Base-by-base conservation (phyloP, 2,888 invertebrate species). In the Yponomeuta sedellus region DNA sequence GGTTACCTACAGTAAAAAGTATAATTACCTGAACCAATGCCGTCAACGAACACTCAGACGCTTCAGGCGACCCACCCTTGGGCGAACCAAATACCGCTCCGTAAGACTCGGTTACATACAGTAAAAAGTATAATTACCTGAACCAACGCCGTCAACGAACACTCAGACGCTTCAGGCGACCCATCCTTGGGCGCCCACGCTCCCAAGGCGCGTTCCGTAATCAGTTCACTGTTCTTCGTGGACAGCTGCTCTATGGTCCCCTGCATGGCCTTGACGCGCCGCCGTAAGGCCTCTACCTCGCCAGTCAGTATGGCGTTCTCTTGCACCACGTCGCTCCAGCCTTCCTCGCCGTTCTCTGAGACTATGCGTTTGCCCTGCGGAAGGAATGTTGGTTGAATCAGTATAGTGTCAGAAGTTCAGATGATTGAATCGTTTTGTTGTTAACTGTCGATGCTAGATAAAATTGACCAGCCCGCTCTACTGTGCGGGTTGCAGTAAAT, bases 261-360 rank as follows among this genome's bases (percentile, higher is more conserved):
- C 79, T 98, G 98, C 93, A 99, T 94, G 2, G 98, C 97, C 88
- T 99, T 99, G 1, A 99, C 94, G 65, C 99, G 91, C 12, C 96
- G 96, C 61, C 97, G 92, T 52, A 99, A 90, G 70, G 97, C 96
- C 76, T 96, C 96, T 69, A 97, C 95, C 83, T 99, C 99, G 65
- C 95, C 94, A 73, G 96, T 95, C 1, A 99, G 92, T 94, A 99
- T 96, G 28, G 95, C 96, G 86, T 98, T 99, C 90, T 99, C 99
- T 80, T 98, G 96, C 80, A 96, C 98, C 86, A 98, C 97, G 81
- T 99, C 99, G 74, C 98, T 98, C 73, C 98, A 94, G 52, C 94
- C 93, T 76, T 97, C 96, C 70, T 94, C 94, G 4, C 98, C 98
- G 81, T 98, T 97, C 73, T 95, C 95, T 68, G 96, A 95, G 58